These are phyloP conservation scores for Sebastes fasciatus DNA, from an alignment of 2,113 vertebrate genomes.

Conservation along the genomic window DNA sequence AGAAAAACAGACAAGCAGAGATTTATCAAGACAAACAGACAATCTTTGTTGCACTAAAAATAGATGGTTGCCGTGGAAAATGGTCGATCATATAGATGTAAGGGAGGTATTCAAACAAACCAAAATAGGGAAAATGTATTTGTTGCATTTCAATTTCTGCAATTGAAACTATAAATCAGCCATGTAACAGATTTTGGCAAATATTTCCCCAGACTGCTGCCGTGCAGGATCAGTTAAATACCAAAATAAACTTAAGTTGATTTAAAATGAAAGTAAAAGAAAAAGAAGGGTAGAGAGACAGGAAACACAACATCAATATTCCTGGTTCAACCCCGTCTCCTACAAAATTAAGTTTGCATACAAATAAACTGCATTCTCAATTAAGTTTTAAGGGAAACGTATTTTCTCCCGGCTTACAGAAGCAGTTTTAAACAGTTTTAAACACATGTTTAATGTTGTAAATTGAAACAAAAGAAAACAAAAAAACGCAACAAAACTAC, in stretches of 20 bases:
- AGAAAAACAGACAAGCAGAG: conserved; percentile 19
- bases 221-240: background rate
- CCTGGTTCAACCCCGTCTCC: too few relatives aligned
- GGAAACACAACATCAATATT: background rate
- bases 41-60: conserved; percentile 13
- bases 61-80: background rate
- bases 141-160: background rate
- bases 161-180: background rate
- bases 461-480: too few relatives aligned
- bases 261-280: background rate
- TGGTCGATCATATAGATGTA: background rate
- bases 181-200: background rate
- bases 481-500: too few relatives aligned
- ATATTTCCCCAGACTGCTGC: background rate
- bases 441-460: too few relatives aligned
- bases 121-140: background rate
- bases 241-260: background rate
- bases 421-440: too few relatives aligned
- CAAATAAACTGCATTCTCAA: too few relatives aligned
- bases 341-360: too few relatives aligned
- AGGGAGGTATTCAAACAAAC: background rate
- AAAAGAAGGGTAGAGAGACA: background rate
- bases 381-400: too few relatives aligned
- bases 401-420: too few relatives aligned
- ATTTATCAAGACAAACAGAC: conserved; percentile 6